These are phyloP conservation scores for Kryptopterus vitreolus DNA, from an alignment of 2,797 vertebrate species.

Conservation along the genomic window DNA sequence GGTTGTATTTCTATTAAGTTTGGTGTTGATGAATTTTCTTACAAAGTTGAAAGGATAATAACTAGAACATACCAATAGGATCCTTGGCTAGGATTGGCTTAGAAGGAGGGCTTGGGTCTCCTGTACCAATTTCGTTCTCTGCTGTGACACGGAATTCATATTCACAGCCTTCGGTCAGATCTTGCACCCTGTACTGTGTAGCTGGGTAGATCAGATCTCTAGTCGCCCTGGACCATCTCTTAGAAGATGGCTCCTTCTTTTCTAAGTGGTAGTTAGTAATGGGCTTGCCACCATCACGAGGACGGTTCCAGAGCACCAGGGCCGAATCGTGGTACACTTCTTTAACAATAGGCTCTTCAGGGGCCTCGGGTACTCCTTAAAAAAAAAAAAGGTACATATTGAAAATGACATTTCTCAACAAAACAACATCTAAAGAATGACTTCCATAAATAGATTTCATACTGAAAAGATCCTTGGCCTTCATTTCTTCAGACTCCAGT, in stretches of 20 bases:
- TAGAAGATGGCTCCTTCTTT: slow-evolving; percentile 91
- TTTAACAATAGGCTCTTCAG: slow-evolving; percentile 87
- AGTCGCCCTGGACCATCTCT: slow-evolving; percentile 89
- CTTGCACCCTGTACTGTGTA: slow-evolving; percentile 89
- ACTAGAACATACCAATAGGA: slow-evolving; percentile 81
- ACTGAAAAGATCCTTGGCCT: slow-evolving; percentile 96
- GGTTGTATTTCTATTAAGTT: not conserved
- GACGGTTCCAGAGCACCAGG: slow-evolving; percentile 91
- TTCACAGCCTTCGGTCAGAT: slow-evolving; percentile 91
- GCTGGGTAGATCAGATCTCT: slow-evolving; percentile 89
- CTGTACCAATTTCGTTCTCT: slow-evolving; percentile 93
- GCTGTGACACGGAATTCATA: slow-evolving; percentile 97
- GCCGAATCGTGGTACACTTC: slow-evolving; percentile 89
- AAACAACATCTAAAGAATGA: not conserved
- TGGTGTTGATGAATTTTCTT: not conserved
- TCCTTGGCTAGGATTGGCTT: slow-evolving; percentile 94
- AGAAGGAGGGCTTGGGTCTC: slow-evolving; percentile 92
- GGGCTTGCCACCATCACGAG: slow-evolving; percentile 94
- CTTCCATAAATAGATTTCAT: slow-evolving; percentile 62
- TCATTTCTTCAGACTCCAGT: slow-evolving; percentile 92
- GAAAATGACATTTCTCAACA: slow-evolving; percentile 24
- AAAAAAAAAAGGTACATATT: slow-evolving; percentile 27
- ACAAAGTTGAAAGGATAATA: slow-evolving; percentile 8
- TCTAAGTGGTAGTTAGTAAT: slow-evolving; percentile 95
- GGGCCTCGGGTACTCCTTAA: slow-evolving; percentile 94